Evolutionary conservation across 1,140 invertebrate genomes (phyloP).

Genomic region (Trissolcus basalis): DNA sequence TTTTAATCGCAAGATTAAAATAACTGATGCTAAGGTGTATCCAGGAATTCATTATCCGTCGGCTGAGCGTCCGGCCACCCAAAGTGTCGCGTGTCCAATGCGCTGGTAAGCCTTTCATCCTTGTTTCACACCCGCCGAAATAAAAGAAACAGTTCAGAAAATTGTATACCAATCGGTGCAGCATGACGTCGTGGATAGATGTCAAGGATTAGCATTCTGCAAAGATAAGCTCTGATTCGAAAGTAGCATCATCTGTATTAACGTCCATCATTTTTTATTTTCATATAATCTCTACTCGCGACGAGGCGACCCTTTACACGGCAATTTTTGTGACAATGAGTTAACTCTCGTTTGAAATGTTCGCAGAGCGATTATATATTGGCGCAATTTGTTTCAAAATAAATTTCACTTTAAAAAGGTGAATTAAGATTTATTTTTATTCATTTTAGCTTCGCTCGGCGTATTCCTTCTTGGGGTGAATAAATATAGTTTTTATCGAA

Average conservation of each 20-base stretch:
- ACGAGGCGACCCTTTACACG: conserved; percentile 28
- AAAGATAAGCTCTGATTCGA: conserved; percentile 48
- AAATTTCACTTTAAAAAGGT: no score
- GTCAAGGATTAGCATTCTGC: conserved; percentile 47
- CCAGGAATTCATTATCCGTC: conserved; percentile 68
- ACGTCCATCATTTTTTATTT: conserved; percentile 53
- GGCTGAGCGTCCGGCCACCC: conserved; percentile 69
- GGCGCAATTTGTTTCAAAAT: no score
- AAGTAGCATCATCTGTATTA: conserved; percentile 58
- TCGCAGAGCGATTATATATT: no score
- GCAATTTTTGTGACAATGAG: conserved; percentile 39
- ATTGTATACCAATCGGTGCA: conserved; percentile 22
- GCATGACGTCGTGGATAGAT: conserved; percentile 21
- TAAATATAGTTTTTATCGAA: no score
- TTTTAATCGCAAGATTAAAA: conserved; percentile 75
- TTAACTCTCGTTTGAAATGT: no score
- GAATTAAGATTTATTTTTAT: no score
- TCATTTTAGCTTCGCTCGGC: no score
- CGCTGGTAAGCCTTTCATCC: neutral
- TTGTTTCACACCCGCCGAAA: conserved; percentile 11
- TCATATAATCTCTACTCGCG: conserved; percentile 42
- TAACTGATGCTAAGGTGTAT: conserved; percentile 72
- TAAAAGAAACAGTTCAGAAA: conserved; percentile 24
- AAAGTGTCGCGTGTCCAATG: conserved; percentile 70
- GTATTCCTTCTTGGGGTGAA: no score